A percentile compares a stretch with the other conserved stretches of the same genome.
phyloP scores from a whole-genome alignment of 2,113 vertebrate species.

The Dicrurus megarhynchus region DNA sequence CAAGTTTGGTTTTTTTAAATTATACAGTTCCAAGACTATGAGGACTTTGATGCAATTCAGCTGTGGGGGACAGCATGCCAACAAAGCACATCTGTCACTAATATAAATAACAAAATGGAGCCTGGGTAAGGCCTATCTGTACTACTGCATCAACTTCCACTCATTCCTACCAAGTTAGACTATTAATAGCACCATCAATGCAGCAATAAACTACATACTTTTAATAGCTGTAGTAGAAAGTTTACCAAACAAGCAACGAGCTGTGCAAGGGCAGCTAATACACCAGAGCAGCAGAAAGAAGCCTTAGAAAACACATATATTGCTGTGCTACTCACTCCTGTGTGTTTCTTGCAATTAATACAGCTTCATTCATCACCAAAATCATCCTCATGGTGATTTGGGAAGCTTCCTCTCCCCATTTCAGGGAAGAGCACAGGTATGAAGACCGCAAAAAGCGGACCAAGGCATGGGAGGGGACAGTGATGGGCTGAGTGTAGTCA shows the following conservation, averaged over 20 bases:
- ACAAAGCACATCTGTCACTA: conserved; percentile 42
- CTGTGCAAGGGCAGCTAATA: neutral
- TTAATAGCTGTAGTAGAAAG: neutral
- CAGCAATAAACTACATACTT: conserved; percentile 10
- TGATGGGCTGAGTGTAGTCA: neutral
- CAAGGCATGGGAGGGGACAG: neutral
- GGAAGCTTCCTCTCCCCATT: neutral
- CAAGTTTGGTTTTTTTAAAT: neutral
- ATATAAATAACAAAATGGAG: conserved; percentile 51
- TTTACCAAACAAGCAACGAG: neutral
- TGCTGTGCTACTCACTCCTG: neutral
- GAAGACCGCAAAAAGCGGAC: neutral
- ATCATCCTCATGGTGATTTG: neutral
- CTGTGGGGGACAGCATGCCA: neutral
- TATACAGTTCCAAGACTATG: neutral
- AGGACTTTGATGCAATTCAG: conserved; percentile 29
- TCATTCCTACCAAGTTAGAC: neutral
- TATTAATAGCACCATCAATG: conserved; percentile 9
- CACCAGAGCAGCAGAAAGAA: neutral
- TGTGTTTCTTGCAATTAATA: neutral
- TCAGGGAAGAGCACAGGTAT: neutral
- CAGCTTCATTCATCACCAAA: neutral
- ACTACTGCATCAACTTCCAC: conserved; percentile 26
- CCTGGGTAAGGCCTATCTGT: conserved; percentile 10
- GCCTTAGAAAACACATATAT: neutral